A percentile compares a stretch with the other conserved stretches of the same genome.
Evolutionary conservation across 1,140 invertebrate genomes (phyloP).

Genomic region (Bemisia tabaci): DNA sequence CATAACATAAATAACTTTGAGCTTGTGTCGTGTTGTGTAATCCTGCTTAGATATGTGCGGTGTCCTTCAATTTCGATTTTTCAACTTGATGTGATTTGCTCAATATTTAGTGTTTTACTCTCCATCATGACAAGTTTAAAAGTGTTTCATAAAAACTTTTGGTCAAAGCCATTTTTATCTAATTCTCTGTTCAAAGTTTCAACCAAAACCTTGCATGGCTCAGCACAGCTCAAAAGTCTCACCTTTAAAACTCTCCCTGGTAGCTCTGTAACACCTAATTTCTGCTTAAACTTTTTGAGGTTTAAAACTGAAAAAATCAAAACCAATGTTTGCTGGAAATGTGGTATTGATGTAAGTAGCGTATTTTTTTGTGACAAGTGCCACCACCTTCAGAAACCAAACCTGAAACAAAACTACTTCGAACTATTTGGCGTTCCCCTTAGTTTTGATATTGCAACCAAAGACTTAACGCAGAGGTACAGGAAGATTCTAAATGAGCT

Average conservation of each 20-base stretch:
- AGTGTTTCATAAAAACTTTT: too few relatives aligned
- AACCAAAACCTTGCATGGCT: not conserved
- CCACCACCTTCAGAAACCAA: not conserved
- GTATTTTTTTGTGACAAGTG: not conserved
- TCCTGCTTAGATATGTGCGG: too few relatives aligned
- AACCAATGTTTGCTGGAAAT: not conserved
- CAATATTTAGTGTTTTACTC: too few relatives aligned
- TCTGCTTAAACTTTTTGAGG: not conserved
- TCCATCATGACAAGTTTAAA: too few relatives aligned
- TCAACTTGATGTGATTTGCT: too few relatives aligned
- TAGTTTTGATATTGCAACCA: constrained; percentile 13
- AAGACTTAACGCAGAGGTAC: constrained; percentile 14
- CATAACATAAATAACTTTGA: too few relatives aligned
- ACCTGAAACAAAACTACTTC: constrained; percentile 16
- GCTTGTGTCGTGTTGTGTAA: too few relatives aligned
- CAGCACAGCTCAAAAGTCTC: not conserved
- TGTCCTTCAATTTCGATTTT: too few relatives aligned
- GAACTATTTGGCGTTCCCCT: constrained; percentile 15
- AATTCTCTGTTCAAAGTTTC: too few relatives aligned
- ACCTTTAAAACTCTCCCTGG: not conserved
- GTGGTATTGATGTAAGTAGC: not conserved
- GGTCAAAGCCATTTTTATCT: too few relatives aligned
- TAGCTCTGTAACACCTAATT: not conserved
- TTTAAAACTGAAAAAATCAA: not conserved
- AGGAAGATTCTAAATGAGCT: constrained; percentile 17